Evolutionary conservation across 92 coral and sea anemone genomes (phyloP), one percentile per base, ranked within the genome.

Genomic region (Epizoanthus illoricatus): DNA sequence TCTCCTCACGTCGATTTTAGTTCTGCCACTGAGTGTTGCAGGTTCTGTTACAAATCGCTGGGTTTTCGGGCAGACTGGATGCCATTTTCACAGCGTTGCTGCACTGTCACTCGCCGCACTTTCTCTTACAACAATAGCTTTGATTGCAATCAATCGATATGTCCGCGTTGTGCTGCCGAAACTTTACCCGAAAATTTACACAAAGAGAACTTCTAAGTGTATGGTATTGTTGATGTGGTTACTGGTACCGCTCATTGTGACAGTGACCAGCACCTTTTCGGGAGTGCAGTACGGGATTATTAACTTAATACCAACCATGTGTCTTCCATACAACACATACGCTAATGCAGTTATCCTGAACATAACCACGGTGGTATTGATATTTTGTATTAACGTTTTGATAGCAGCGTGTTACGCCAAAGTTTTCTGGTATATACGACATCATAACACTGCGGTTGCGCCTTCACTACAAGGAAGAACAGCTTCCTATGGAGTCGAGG

Each of bases 71-170:
- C 55, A 47, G 62, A 73, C 20, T 21, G 78, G 78, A 15, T 73
- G 78, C 56, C 78, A 1, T 1, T 12, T 73, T 11, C 78, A 73
- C 15, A 16, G 61, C 16, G 21, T 49, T 5, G 9, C 61, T 9
- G 59, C 60, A 17, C 41, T 73, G 12, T 20, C 63, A 52, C 28
- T 73, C 0, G 78, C 78, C 21, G 78, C 18, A 11, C 17, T 49
- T 20, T 73, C 78, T 17, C 40, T 73, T 20, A 7, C 8, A 17
- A 73, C 78, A 6, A 73, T 73, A n/a, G 40, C n/a, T 13, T 45
- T 52, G 78, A 73, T 73, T 36, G 78, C 78, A 17, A 11, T 73
- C 21, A 73, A 73, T 19, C 78, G 78, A 41, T 73, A 73, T 7
- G 55, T 49, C n/a, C 78, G 78, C 36, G 8, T 73, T 21, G 78